Percentiles rank a stretch among this genome's conserved stretches.
phyloP scores from a whole-genome alignment of 1,140 invertebrate genomes.

The Drosophila equinoxialis region DNA sequence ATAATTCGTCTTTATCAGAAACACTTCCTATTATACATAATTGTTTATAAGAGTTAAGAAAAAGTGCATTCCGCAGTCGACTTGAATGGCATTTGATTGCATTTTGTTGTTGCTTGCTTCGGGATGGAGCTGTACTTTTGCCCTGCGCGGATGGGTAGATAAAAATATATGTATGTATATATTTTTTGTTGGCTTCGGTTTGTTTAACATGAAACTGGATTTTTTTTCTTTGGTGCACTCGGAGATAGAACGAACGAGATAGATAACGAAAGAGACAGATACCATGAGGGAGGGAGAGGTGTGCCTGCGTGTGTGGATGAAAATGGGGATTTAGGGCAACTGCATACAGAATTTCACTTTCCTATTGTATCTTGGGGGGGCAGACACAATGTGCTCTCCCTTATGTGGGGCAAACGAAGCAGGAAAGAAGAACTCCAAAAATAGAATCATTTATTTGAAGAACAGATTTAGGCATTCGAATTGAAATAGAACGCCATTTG shows the following conservation, averaged over 20 bases:
- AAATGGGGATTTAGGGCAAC: constrained; percentile 43
- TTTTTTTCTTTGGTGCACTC: constrained; percentile 35
- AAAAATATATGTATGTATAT: constrained; percentile 30
- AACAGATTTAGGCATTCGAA: background rate
- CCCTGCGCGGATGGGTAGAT: constrained; percentile 55
- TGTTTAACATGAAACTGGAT: constrained; percentile 74
- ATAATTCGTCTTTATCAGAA: too few species aligned
- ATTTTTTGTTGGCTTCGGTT: constrained; percentile 57
- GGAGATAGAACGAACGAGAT: constrained; percentile 6
- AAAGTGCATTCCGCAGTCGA: constrained; percentile 24
- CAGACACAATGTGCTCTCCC: too few species aligned
- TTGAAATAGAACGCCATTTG: constrained; percentile 2
- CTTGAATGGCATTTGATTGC: background rate
- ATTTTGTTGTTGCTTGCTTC: constrained; percentile 48
- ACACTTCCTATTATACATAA: too few species aligned
- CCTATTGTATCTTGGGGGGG: constrained; percentile 16
- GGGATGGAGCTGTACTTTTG: constrained; percentile 74
- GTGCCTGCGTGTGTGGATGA: background rate
- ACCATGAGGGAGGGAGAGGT: background rate
- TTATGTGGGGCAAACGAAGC: constrained; percentile 13
- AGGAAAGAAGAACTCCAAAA: constrained; percentile 2
- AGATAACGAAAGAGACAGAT: background rate
- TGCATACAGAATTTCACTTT: constrained; percentile 20
- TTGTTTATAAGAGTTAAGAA: background rate
- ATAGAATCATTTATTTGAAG: background rate